These are phyloP conservation scores for Apodemia mormo DNA, from an alignment of 2,888 invertebrate genomes.

Conservation along the genomic window DNA sequence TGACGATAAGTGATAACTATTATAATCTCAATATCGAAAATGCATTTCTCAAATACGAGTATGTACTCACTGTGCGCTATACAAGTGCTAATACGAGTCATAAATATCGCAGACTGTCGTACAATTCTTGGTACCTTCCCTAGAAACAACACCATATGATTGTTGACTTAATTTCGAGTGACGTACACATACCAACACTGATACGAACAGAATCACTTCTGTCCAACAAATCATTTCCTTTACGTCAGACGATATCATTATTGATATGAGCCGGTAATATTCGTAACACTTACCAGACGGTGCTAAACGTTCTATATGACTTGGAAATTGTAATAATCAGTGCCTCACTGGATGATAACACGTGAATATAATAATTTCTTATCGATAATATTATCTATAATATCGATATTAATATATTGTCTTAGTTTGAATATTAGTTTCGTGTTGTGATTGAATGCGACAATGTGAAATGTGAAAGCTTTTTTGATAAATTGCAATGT, in stretches of 20 bases:
- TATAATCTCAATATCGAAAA: too few species aligned
- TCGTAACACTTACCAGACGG: slow-evolving; percentile 18
- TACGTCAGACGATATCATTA: background rate
- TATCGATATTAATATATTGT: slow-evolving; percentile 41
- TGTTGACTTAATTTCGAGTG: background rate
- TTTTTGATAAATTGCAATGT: slow-evolving; percentile 16
- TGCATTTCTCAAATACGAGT: too few species aligned
- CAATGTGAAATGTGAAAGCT: background rate
- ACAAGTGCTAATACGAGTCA: too few species aligned
- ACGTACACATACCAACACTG: slow-evolving; percentile 9
- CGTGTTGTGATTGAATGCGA: slow-evolving; percentile 17
- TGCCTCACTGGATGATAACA: slow-evolving; percentile 29
- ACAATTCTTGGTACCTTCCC: too few species aligned
- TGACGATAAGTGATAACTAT: too few species aligned
- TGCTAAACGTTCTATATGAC: slow-evolving; percentile 22
- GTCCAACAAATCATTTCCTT: slow-evolving; percentile 11
- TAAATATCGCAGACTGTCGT: too few species aligned
- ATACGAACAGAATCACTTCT: slow-evolving; percentile 13
- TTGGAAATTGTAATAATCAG: slow-evolving; percentile 31
- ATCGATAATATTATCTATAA: slow-evolving; percentile 41
- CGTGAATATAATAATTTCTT: slow-evolving; percentile 40
- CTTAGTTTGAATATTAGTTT: slow-evolving; percentile 38
- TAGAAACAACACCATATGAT: background rate
- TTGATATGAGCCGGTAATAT: slow-evolving; percentile 8
- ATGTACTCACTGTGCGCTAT: too few species aligned